These are phyloP conservation scores for Nomada hirtipes DNA, from an alignment of 2,888 invertebrate species.

Conservation along the genomic window DNA sequence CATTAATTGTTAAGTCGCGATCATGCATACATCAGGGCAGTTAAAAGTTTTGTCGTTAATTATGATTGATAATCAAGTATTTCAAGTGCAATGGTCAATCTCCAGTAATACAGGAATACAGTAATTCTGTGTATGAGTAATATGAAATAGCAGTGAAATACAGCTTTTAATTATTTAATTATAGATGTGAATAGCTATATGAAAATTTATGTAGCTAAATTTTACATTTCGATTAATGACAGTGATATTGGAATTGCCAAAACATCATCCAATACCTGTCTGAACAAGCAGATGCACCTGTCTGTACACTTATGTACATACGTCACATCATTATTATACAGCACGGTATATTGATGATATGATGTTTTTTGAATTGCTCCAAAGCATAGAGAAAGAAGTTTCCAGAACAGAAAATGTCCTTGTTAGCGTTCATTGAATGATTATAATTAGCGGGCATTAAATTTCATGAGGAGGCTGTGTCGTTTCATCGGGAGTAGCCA, in stretches of 20 bases:
- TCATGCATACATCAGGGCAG: too few species aligned
- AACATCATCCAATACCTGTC: background rate
- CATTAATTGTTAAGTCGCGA: too few species aligned
- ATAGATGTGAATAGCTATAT: too few species aligned
- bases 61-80: too few species aligned
- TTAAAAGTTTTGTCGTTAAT: too few species aligned
- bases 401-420: conserved; percentile 39
- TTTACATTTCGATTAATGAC: too few species aligned
- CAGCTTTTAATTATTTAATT: too few species aligned
- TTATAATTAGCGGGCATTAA: conserved; percentile 64
- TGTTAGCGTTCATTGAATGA: conserved; percentile 57
- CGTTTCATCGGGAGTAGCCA: conserved; percentile 39
- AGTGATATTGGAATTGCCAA: background rate
- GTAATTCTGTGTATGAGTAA: too few species aligned
- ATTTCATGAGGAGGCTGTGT: conserved; percentile 61
- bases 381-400: conserved; percentile 5
- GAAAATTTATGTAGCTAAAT: too few species aligned
- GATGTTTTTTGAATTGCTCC: conserved; percentile 12
- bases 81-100: too few species aligned
- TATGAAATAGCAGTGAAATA: too few species aligned
- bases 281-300: background rate
- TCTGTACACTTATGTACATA: background rate
- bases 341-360: background rate
- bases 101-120: too few species aligned
- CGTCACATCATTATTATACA: background rate